Base-by-base conservation (phyloP, 2,888 invertebrate genomes). In the Coenonympha glycerion region DNA sequence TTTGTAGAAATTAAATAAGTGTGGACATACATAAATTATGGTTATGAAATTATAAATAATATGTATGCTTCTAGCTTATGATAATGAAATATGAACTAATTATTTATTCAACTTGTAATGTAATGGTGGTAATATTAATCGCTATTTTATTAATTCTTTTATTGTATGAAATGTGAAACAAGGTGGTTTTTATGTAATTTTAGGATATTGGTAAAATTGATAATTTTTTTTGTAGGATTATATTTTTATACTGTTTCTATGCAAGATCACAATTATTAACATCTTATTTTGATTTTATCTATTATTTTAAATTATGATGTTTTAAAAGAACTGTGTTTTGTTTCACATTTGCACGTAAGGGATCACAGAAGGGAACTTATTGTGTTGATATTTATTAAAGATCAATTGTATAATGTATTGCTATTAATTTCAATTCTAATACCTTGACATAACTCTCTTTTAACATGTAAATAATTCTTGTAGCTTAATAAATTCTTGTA, bases 61-160 rank as follows among this genome's bases (percentile, higher is more conserved):
- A 18, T 15, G 33, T 15, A 15, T 56, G 56, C 56, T 58, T 58
- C 49, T 59, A 58, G 51, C 46, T 56, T 44, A 21, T 36, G 40
- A 24, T 34, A 24, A 45, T 31, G 33, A 53, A 41, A 47, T 58
- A 37, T 52, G 31, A 36, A 9, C 11, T 45, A 48, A 53, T 56
- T 53, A 21, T 33, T 33, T 28, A 33, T 44, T 44, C 22, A 21
- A 39, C 15, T n/a, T 24, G n/a, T n/a, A n/a, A 16, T 24, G 39
- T 39, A 39, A 37, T 39, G 39, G 11, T 33, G 24, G 9, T 24
- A 6, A 6, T 26, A 18, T n/a, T 26, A 24, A 24, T 37, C 28
- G 11, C 45, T 8, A 42, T 46, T 45, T 26, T 6, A 47, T 21
- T 40, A 30, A 30, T 42, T 40, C n/a, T 9, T 28, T 19, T 18